Evolutionary conservation across 2,797 vertebrate species (phyloP).

Genomic region (Coccyzus lansbergi): DNA sequence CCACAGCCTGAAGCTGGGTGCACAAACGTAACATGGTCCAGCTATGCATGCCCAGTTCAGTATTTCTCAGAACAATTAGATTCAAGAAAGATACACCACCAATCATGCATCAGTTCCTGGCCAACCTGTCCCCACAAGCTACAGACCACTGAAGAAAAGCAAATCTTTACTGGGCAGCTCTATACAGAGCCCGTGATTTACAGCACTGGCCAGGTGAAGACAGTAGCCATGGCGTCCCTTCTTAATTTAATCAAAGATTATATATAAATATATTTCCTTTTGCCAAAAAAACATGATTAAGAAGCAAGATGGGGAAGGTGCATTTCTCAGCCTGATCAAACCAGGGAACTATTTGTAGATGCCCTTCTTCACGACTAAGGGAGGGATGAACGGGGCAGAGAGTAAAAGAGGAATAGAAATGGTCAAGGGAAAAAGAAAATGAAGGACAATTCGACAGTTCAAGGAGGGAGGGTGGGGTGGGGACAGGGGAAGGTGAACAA

Average conservation of each 20-base stretch:
- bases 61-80: background rate
- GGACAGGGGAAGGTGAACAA: background rate
- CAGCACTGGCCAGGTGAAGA: background rate
- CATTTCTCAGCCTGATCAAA: background rate
- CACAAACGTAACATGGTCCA: fast-evolving
- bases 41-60: fast-evolving
- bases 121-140: background rate
- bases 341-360: background rate
- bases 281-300: background rate
- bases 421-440: background rate
- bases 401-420: background rate
- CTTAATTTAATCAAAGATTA: background rate
- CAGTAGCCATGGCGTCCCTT: background rate
- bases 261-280: background rate
- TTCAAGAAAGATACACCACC: fast-evolving
- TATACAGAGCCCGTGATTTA: background rate
- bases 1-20: background rate
- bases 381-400: background rate
- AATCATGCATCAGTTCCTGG: background rate
- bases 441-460: background rate
- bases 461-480: no score
- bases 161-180: background rate
- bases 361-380: background rate
- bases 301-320: background rate
- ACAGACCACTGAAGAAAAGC: background rate